Conservation (phyloP, 2,888 invertebrate genomes). For the Protophormia terraenovae region DNA sequence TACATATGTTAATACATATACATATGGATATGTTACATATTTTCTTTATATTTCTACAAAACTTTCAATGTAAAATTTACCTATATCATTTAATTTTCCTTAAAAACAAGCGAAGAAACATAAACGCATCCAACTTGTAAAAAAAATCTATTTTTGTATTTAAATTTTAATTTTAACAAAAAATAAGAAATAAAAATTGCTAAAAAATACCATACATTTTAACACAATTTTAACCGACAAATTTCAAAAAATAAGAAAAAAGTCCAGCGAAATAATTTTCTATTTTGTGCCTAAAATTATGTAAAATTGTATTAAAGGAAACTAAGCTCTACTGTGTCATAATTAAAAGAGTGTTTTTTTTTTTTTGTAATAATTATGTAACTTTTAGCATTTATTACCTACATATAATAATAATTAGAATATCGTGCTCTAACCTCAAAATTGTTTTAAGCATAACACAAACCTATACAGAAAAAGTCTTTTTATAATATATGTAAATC, state of each 20-base stretch:
- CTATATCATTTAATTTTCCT: conserved; percentile 43
- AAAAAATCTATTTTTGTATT: conserved; percentile 64
- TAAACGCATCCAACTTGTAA: conserved; percentile 52
- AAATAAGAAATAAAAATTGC: conserved; percentile 16
- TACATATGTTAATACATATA: neutral
- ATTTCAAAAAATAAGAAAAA: no score
- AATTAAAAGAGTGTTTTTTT: no score
- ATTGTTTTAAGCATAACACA: conserved; percentile 13
- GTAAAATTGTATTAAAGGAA: conserved; percentile 4
- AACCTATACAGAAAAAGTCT: no score
- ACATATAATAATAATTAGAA: no score
- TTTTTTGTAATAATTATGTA: neutral
- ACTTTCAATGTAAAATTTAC: conserved; percentile 4
- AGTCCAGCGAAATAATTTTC: conserved; percentile 50
- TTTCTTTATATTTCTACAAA: neutral
- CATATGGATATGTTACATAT: neutral
- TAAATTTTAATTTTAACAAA: conserved; percentile 50
- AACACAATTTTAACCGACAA: neutral
- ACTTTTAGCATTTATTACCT: conserved; percentile 30
- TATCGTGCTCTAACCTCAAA: no score
- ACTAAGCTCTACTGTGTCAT: no score
- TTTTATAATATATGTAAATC: no score
- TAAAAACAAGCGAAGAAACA: conserved; percentile 28
- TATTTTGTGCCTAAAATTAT: conserved; percentile 52
- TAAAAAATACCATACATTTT: neutral